A percentile compares a stretch with the other conserved stretches of the same genome.
These are phyloP conservation scores for Hanleya hanleyi DNA, from an alignment of 2,888 invertebrate species.

Conservation along the genomic window DNA sequence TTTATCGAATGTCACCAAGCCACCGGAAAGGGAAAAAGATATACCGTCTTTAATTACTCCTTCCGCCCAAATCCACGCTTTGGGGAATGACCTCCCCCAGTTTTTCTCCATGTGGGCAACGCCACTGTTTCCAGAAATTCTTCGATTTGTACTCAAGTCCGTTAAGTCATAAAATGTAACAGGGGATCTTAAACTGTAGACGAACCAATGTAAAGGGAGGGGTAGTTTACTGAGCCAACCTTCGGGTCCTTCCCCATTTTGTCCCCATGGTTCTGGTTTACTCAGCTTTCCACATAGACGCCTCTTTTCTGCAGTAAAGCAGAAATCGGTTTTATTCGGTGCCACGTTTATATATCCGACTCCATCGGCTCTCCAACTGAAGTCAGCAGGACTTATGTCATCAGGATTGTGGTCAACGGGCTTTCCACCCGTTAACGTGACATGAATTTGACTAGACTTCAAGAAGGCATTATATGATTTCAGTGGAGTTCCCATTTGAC, in stretches of 20 bases:
- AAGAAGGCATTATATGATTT: slow-evolving; percentile 35
- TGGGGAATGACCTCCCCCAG: slow-evolving; percentile 61
- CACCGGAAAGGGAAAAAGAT: slow-evolving; percentile 51
- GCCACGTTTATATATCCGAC: slow-evolving; percentile 40
- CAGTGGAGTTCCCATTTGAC: slow-evolving; percentile 13
- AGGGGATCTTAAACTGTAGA: slow-evolving; percentile 52
- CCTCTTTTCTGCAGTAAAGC: slow-evolving; percentile 40
- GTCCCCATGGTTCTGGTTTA: slow-evolving; percentile 46
- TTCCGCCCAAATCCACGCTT: slow-evolving; percentile 60
- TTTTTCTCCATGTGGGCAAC: slow-evolving; percentile 59
- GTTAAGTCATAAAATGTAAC: slow-evolving; percentile 40
- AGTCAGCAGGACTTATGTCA: slow-evolving; percentile 42
- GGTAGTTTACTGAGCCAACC: slow-evolving; percentile 53
- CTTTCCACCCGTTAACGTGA: slow-evolving; percentile 43
- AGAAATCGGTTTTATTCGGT: slow-evolving; percentile 36
- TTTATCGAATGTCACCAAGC: slow-evolving; percentile 43
- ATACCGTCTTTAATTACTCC: slow-evolving; percentile 39
- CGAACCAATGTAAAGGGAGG: slow-evolving; percentile 61
- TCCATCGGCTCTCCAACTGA: slow-evolving; percentile 42
- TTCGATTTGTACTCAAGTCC: slow-evolving; percentile 31
- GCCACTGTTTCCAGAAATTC: slow-evolving; percentile 26
- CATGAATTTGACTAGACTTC: slow-evolving; percentile 23
- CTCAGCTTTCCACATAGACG: slow-evolving; percentile 36
- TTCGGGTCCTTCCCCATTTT: slow-evolving; percentile 50
- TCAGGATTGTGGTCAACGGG: slow-evolving; percentile 48